A percentile compares a stretch with the other conserved stretches of the same genome.
Conservation (phyloP, 2,113 vertebrate species). For the Carassius auratus region DNA sequence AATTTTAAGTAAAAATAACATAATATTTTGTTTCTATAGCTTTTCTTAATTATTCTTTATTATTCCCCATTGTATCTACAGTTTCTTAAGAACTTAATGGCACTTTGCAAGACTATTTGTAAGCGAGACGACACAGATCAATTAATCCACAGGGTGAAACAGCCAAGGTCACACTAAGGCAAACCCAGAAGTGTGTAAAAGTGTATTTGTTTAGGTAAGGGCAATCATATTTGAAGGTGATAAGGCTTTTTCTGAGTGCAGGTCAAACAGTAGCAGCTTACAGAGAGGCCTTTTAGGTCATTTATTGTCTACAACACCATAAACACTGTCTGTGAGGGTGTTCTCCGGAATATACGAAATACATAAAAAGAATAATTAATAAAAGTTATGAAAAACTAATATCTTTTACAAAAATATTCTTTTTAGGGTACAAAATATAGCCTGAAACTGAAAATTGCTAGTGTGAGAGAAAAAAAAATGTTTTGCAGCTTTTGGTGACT, state of each 20-base stretch:
- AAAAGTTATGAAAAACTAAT: background rate
- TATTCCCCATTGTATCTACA: background rate
- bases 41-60: too few relatives aligned
- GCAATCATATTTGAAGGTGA: background rate
- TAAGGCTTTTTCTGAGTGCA: background rate
- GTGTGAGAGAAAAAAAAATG: too few relatives aligned
- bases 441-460: too few relatives aligned
- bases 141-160: background rate
- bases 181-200: conserved; percentile 3
- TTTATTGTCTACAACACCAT: background rate
- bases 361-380: background rate
- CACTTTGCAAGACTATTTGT: background rate
- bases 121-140: background rate
- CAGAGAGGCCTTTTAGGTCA: background rate
- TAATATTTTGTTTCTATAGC: too few relatives aligned
- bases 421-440: too few relatives aligned
- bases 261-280: conserved; percentile 27
- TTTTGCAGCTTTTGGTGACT: too few relatives aligned
- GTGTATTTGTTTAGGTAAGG: conserved; percentile 9
- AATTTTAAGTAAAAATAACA: too few relatives aligned
- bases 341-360: background rate
- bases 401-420: background rate
- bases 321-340: background rate
- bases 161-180: background rate
- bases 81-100: background rate